Evolutionary conservation across 2,113 vertebrate genomes (phyloP).

Genomic region (Murina feae): DNA sequence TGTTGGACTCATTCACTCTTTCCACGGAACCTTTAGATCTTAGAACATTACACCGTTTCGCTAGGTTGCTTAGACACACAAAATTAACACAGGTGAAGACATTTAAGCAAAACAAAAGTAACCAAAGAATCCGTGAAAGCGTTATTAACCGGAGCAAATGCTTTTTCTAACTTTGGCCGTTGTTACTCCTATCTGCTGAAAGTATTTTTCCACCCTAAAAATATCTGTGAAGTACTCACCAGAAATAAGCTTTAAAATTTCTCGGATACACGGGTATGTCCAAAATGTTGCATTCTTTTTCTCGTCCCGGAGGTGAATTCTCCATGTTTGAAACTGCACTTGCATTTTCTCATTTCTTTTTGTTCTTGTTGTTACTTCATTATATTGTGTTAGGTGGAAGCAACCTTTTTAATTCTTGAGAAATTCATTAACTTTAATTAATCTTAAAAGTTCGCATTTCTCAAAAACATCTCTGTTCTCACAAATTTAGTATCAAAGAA

Average conservation of each 20-base stretch:
- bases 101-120: slow-evolving; percentile 15
- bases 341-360: not conserved
- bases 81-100: slow-evolving; percentile 18
- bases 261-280: not conserved
- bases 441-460: slow-evolving; percentile 24
- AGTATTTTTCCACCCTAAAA: slow-evolving; percentile 25
- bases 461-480: slow-evolving; percentile 24
- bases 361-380: not conserved
- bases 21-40: not conserved
- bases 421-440: not conserved
- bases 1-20: not conserved
- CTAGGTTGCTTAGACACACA: not conserved
- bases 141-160: not conserved
- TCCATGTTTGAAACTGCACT: not conserved
- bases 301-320: not conserved
- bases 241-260: slow-evolving; percentile 8
- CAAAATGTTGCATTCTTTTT: slow-evolving; percentile 31
- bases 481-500: not conserved
- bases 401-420: slow-evolving; percentile 26
- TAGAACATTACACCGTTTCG: not conserved
- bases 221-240: not conserved
- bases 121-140: not conserved
- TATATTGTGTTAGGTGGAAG: not conserved
- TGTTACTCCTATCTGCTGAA: not conserved
- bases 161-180: not conserved